Conservation (phyloP, 2,113 vertebrate genomes). For the Meriones unguiculatus region DNA sequence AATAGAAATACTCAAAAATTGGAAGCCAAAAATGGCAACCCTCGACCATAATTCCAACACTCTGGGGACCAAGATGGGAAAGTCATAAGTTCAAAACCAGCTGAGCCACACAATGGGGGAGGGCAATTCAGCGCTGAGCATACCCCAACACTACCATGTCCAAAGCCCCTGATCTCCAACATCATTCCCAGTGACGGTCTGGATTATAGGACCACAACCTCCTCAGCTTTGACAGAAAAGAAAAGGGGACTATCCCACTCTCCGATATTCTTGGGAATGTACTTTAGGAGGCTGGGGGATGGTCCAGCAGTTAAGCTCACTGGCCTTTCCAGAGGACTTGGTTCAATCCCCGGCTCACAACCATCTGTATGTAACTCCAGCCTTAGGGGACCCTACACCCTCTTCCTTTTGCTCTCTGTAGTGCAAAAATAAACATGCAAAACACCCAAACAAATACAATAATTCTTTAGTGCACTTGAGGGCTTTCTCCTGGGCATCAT, state of each 20-base stretch:
- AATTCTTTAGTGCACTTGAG: background rate
- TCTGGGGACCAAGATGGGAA: background rate
- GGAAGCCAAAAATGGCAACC: background rate
- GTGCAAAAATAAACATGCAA: background rate
- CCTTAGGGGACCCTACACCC: background rate
- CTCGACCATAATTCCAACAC: background rate
- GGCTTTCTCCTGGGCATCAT: slow-evolving; percentile 30
- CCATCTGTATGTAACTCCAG: background rate
- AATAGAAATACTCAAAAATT: slow-evolving; percentile 7
- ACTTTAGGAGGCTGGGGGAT: slow-evolving; percentile 16
- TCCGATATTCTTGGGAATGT: slow-evolving; percentile 39
- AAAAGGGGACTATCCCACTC: background rate
- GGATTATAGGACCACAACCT: slow-evolving; percentile 37
- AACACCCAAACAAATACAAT: background rate
- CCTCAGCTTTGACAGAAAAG: slow-evolving; percentile 40
- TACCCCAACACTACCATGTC: no score
- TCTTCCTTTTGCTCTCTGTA: background rate
- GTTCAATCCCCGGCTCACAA: background rate
- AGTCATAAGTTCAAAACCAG: background rate
- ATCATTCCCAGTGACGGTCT: background rate
- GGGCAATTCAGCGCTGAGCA: background rate
- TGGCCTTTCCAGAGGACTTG: background rate
- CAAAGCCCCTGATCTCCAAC: background rate
- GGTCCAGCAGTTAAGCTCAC: background rate
- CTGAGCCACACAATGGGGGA: background rate